These are phyloP conservation scores for Pseudopleuronectes americanus DNA, from an alignment of 2,797 vertebrate species.

Conservation along the genomic window DNA sequence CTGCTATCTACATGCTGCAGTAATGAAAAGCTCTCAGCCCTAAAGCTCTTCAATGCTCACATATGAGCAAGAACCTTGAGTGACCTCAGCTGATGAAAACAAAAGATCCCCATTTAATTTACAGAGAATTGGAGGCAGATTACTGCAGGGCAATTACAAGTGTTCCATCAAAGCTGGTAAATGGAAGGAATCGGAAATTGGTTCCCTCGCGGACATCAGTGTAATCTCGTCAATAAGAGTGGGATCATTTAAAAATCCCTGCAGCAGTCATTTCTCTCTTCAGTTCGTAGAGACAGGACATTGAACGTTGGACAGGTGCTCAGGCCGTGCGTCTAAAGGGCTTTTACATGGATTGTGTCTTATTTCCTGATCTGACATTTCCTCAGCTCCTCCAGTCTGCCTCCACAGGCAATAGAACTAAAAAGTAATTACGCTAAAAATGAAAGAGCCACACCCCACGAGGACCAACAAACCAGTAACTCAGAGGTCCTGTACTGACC, in stretches of 20 bases:
- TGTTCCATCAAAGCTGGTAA: slow-evolving; percentile 20
- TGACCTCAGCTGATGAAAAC: slow-evolving; percentile 63
- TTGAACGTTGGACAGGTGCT: slow-evolving; percentile 18
- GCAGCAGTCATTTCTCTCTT: slow-evolving; percentile 24
- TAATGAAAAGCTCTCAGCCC: slow-evolving; percentile 54
- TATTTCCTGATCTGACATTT: slow-evolving; percentile 28
- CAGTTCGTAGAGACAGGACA: slow-evolving; percentile 18
- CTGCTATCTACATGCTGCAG: slow-evolving; percentile 17
- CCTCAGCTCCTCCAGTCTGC: slow-evolving; percentile 6
- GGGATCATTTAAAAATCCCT: slow-evolving; percentile 41
- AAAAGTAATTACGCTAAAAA: neutral
- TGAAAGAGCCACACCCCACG: neutral
- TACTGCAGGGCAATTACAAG: slow-evolving; percentile 38
- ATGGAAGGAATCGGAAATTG: slow-evolving; percentile 26
- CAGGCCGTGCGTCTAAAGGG: slow-evolving; percentile 5
- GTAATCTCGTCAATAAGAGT: slow-evolving; percentile 56
- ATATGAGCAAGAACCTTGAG: slow-evolving; percentile 25
- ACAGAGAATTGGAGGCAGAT: slow-evolving; percentile 63
- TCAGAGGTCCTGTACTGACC: no score
- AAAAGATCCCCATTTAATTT: slow-evolving; percentile 75
- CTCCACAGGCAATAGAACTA: slow-evolving; percentile 12
- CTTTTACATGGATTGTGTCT: slow-evolving; percentile 17
- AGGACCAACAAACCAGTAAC: neutral
- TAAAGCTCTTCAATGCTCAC: slow-evolving; percentile 38
- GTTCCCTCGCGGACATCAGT: slow-evolving; percentile 28